Percentiles rank a stretch among this genome's conserved stretches.
Conservation (phyloP, 1,140 invertebrate genomes). For the Helicorthomorpha holstii region DNA sequence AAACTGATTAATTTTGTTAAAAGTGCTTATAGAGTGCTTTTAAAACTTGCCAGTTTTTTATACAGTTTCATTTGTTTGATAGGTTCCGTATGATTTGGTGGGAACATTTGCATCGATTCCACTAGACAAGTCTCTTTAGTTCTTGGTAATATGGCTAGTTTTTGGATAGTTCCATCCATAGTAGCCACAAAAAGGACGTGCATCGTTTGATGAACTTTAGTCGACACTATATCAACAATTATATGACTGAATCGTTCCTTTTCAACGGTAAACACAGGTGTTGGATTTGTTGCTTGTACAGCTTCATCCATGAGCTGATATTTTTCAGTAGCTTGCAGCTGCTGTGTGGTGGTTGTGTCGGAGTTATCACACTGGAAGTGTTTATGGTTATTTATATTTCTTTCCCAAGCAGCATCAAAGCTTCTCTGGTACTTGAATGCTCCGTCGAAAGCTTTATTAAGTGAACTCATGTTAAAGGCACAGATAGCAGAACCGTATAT, state of each 20-base stretch:
- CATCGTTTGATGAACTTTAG: slow-evolving; percentile 15
- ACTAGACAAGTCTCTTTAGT: slow-evolving; percentile 57
- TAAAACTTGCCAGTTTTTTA: slow-evolving; percentile 50
- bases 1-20: background rate
- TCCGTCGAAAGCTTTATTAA: slow-evolving; percentile 66
- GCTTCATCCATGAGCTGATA: slow-evolving; percentile 79
- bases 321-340: slow-evolving; percentile 42
- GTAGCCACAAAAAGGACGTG: slow-evolving; percentile 66
- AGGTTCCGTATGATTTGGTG: slow-evolving; percentile 28
- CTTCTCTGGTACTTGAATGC: slow-evolving; percentile 70
- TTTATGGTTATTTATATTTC: slow-evolving; percentile 30
- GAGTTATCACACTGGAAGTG: slow-evolving; percentile 31
- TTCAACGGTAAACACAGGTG: slow-evolving; percentile 48
- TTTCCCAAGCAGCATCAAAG: slow-evolving; percentile 58
- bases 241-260: slow-evolving; percentile 41
- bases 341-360: slow-evolving; percentile 14
- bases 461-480: slow-evolving; percentile 68
- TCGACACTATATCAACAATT: slow-evolving; percentile 25
- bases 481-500: slow-evolving; percentile 87
- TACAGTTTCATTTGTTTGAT: slow-evolving; percentile 56
- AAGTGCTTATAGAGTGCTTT: no score
- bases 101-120: slow-evolving; percentile 59
- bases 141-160: slow-evolving; percentile 52
- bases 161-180: slow-evolving; percentile 52
- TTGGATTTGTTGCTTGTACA: slow-evolving; percentile 47